A percentile compares a stretch with the other conserved stretches of the same genome.
Conservation (phyloP, 2,888 invertebrate genomes). For the Acleris sparsana region DNA sequence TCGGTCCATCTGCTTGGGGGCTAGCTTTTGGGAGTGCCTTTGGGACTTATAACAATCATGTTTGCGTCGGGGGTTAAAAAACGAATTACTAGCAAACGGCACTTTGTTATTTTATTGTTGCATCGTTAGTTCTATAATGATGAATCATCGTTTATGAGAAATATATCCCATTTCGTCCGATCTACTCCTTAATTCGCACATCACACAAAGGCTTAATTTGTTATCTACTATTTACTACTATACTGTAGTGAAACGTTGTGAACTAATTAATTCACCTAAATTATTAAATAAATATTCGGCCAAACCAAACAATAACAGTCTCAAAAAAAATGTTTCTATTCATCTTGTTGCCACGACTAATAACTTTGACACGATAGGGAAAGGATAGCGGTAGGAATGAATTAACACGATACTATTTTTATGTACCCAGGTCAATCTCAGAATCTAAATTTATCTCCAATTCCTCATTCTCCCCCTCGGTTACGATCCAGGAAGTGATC, state of each 20-base stretch:
- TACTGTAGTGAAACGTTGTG: neutral
- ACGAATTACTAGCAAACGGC: no score
- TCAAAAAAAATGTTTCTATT: constrained; percentile 2
- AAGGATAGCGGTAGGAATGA: constrained; percentile 32
- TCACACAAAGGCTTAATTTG: neutral
- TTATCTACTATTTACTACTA: no score
- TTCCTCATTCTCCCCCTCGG: constrained; percentile 82
- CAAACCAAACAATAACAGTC: neutral
- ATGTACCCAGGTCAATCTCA: constrained; percentile 70
- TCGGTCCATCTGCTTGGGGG: no score
- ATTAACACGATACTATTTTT: constrained; percentile 21
- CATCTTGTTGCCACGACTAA: neutral
- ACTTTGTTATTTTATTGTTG: neutral
- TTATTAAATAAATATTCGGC: neutral
- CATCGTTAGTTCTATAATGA: neutral
- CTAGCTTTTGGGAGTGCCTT: no score
- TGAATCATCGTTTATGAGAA: constrained; percentile 21
- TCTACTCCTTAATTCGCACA: neutral
- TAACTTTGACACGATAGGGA: constrained; percentile 5
- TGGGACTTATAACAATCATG: no score
- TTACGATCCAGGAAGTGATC: constrained; percentile 93
- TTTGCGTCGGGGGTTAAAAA: no score
- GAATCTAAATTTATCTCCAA: constrained; percentile 78
- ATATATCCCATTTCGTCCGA: constrained; percentile 19
- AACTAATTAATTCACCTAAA: neutral